Evolutionary conservation across 2,888 invertebrate genomes (phyloP).

Genomic region (Erynnis tages): DNA sequence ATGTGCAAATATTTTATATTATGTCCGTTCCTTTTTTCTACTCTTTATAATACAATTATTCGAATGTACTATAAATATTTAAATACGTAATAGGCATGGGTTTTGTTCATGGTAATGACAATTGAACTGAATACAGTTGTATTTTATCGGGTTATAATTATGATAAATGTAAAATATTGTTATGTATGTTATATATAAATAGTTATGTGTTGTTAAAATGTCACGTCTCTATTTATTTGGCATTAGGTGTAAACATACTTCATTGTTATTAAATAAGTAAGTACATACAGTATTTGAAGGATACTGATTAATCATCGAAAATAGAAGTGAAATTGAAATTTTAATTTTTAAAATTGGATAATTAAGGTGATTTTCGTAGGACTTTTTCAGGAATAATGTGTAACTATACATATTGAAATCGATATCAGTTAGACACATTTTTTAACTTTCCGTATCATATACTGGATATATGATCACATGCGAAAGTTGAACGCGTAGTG

Average conservation of each 20-base stretch:
- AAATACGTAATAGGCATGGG: conserved; percentile 8
- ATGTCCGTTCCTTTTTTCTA: conserved; percentile 7
- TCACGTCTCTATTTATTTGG: conserved; percentile 35
- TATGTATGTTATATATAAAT: conserved; percentile 1
- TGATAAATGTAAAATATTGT: neutral
- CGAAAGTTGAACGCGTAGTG: conserved; percentile 46
- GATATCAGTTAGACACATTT: conserved; percentile 39
- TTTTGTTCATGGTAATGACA: conserved; percentile 3
- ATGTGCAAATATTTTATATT: conserved; percentile 11
- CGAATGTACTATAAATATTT: conserved; percentile 6
- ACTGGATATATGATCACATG: conserved; percentile 62
- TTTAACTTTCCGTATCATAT: conserved; percentile 64
- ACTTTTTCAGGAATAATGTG: conserved; percentile 51
- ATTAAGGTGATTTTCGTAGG: conserved; percentile 59
- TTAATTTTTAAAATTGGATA: conserved; percentile 69
- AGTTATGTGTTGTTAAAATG: conserved; percentile 17
- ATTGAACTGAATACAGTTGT: conserved; percentile 1
- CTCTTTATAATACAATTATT: conserved; percentile 11
- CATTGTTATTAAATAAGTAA: conserved; percentile 46
- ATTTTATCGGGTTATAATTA: conserved; percentile 2
- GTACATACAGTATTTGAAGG: conserved; percentile 49
- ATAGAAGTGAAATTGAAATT: conserved; percentile 52
- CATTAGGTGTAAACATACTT: conserved; percentile 45
- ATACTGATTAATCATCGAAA: conserved; percentile 59
- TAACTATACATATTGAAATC: conserved; percentile 56